Evolutionary conservation across 2,797 vertebrate species (phyloP).

Genomic region (Euphonia xanthogaster): DNA sequence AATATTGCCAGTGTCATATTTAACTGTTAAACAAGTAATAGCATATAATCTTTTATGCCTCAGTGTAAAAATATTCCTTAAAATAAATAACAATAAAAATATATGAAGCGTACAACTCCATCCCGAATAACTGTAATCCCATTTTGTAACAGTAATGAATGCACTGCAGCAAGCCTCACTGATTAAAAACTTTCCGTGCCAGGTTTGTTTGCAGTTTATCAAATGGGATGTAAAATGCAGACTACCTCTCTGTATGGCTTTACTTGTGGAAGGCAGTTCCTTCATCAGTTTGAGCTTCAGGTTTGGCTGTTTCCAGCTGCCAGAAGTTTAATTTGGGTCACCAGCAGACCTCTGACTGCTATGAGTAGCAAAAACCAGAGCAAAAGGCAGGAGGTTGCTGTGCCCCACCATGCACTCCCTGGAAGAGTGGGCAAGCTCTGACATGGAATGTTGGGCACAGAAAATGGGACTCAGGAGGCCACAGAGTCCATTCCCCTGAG

Average conservation of each 20-base stretch:
- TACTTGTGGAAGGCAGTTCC: not conserved
- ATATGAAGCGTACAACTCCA: conserved; percentile 8
- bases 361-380: not conserved
- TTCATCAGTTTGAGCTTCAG: not conserved
- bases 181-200: conserved; percentile 17
- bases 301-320: not conserved
- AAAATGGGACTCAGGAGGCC: not conserved
- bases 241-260: not conserved
- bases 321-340: not conserved
- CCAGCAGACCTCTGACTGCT: not conserved
- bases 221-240: not conserved
- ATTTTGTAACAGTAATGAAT: conserved; percentile 27
- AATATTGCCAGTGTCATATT: conserved; percentile 30
- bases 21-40: conserved; percentile 56
- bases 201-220: conserved; percentile 22
- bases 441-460: not conserved
- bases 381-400: not conserved
- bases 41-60: conserved; percentile 37
- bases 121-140: not conserved
- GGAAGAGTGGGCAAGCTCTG: not conserved
- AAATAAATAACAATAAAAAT: conserved; percentile 61
- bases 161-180: not conserved
- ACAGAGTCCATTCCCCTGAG: not conserved
- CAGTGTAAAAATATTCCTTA: conserved; percentile 45
- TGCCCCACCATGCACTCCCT: not conserved